Evolutionary conservation across 2,113 vertebrate genomes (phyloP), one percentile per base, ranked within the genome.

Genomic region (Lanius ludovicianus): DNA sequence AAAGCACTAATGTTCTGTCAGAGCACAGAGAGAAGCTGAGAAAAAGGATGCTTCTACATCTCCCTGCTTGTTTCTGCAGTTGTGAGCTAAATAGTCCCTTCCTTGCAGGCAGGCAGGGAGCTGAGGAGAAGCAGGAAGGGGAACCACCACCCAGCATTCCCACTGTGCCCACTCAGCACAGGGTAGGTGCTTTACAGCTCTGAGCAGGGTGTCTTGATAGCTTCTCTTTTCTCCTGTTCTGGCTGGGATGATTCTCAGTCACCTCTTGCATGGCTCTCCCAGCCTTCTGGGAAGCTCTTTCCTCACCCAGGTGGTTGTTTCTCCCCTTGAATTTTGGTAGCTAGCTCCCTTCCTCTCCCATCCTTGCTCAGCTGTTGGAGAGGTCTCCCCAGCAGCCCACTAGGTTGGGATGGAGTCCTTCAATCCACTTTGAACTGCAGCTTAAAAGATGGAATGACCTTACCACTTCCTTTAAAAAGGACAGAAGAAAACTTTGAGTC

Each of bases 181-280:
- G 35, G 24, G 44, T 7, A 2, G 46, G 44, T 42, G 44, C 30
- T 50, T 44, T 35, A 21, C 31, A 59, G 59, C 49, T 80, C 62
- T 0, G 0, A 75, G 52, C 37, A 37, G 46, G 9, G 35, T n/a
- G 49, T 53, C 33, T 35, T 65, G 15, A 5, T 27, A 3, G 11
- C 46, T 78, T 31, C 33, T 85, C 10, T 39, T 85, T 74, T 28
- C 69, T 82, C 44, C 79, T 67, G 8, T 49, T 24, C 27, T 62
- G 65, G 30, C n/a, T 91, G 1, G 33, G 23, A 19, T 68, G 39
- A 35, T 31, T 73, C 60, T 17, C 7, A 13, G 49, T 24, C 69
- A 47, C 37, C 44, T 49, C 62, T 71, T 20, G 3, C 7, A 19
- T 25, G 81, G n/a, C 44, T 60, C 13, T 56, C 64, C 59, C 74